These are phyloP conservation scores for Phytoseiulus persimilis DNA, from an alignment of 2,888 invertebrate species.

Conservation along the genomic window DNA sequence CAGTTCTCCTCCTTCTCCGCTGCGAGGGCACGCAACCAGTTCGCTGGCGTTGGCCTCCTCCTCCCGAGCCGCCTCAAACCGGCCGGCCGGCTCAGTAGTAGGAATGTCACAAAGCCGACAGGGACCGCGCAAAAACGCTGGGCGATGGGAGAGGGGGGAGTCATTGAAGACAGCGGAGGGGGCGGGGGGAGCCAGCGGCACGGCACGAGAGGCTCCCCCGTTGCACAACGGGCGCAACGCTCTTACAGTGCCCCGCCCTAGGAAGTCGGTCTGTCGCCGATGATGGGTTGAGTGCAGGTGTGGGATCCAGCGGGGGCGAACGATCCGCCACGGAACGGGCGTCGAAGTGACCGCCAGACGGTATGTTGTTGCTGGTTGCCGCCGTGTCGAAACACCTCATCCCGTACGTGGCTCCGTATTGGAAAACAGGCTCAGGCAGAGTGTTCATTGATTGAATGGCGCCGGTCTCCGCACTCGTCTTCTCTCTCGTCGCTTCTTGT, in stretches of 20 bases:
- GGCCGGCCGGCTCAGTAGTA: not conserved
- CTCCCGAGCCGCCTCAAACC: not conserved
- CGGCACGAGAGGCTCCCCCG: too few relatives aligned
- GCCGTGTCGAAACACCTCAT: not conserved
- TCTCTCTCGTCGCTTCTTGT: not conserved
- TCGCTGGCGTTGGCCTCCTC: not conserved
- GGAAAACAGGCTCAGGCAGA: not conserved
- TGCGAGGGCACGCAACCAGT: not conserved
- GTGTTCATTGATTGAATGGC: not conserved
- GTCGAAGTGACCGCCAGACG: too few relatives aligned
- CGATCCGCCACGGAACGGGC: not conserved
- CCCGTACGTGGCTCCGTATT: not conserved
- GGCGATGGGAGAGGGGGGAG: too few relatives aligned
- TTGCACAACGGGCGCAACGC: too few relatives aligned
- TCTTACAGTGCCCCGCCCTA: too few relatives aligned
- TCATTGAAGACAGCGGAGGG: too few relatives aligned
- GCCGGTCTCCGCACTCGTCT: not conserved
- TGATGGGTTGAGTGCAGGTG: not conserved
- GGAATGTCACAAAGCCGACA: not conserved
- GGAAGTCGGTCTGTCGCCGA: not conserved
- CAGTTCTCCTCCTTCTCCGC: not conserved
- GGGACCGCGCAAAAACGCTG: not conserved
- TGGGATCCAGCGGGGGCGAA: not conserved
- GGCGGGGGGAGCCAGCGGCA: too few relatives aligned
- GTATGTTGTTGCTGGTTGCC: not conserved